phyloP scores from a whole-genome alignment of 2,888 invertebrate species.

The Eretmocerus hayati region DNA sequence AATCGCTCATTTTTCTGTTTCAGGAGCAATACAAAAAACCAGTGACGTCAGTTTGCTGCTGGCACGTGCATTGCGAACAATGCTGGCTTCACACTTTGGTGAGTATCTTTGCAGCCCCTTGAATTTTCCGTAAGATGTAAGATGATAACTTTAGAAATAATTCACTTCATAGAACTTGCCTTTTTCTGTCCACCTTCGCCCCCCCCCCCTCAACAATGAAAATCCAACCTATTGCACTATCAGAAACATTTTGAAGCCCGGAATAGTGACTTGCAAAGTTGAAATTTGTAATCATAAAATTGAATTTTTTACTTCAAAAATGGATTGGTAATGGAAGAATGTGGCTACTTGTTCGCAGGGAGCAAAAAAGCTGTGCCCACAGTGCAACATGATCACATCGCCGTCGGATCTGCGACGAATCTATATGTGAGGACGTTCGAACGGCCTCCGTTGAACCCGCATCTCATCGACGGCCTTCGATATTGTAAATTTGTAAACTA shows the following conservation, averaged over 20 bases:
- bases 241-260: no score
- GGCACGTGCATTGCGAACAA: slow-evolving; percentile 93
- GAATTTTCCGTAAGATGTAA: no score
- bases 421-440: slow-evolving; percentile 62
- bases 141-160: no score
- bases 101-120: no score
- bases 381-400: slow-evolving; percentile 89
- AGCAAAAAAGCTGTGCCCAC: slow-evolving; percentile 87
- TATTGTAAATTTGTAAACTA: slow-evolving; percentile 45
- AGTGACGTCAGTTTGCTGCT: slow-evolving; percentile 88
- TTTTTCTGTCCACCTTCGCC: no score
- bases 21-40: slow-evolving; percentile 76
- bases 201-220: no score
- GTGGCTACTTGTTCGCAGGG: slow-evolving; percentile 55
- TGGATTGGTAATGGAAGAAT: no score
- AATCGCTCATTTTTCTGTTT: slow-evolving; percentile 24
- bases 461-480: background rate
- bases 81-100: slow-evolving; percentile 68
- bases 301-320: no score
- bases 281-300: no score
- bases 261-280: no score
- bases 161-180: no score
- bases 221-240: no score
- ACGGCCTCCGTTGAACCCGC: slow-evolving; percentile 12
- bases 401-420: slow-evolving; percentile 80